Evolutionary conservation across 2,113 vertebrate genomes (phyloP).

Genomic region (Drymodes brunneopygia): DNA sequence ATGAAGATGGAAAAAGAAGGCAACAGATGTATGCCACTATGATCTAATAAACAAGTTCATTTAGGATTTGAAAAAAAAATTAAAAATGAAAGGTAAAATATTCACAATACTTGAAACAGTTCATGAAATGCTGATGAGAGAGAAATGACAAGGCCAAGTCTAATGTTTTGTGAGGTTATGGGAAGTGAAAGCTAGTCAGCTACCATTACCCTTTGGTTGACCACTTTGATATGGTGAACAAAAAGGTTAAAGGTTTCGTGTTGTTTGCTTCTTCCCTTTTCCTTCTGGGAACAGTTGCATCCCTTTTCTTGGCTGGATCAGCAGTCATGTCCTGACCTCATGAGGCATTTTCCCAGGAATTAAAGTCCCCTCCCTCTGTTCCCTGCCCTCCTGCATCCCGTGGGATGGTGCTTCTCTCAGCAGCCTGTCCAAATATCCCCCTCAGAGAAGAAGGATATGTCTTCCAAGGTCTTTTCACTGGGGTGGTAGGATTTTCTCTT

Average conservation of each 20-base stretch:
- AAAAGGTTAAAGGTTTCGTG: constrained; percentile 1
- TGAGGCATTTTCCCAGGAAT: constrained; percentile 51
- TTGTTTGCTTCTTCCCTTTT: neutral
- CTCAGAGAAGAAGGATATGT: neutral
- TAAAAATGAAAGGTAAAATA: neutral
- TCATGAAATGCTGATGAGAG: neutral
- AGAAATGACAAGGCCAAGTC: neutral
- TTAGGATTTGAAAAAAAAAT: neutral
- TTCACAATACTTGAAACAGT: neutral
- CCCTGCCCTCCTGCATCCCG: neutral
- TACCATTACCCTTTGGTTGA: neutral
- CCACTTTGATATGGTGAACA: neutral
- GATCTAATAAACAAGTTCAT: neutral
- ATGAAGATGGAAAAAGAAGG: neutral
- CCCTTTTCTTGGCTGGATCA: constrained; percentile 31
- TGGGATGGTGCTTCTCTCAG: neutral
- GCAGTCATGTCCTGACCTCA: constrained; percentile 21
- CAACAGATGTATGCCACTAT: neutral
- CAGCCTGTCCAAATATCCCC: neutral
- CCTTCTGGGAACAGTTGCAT: neutral
- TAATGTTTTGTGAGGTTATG: neutral
- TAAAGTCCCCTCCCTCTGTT: neutral
- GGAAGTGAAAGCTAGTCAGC: neutral
- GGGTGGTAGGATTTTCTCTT: neutral
- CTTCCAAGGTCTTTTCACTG: neutral